phyloP scores from a whole-genome alignment of 2,888 invertebrate genomes.

The Standfussiana lucernea region DNA sequence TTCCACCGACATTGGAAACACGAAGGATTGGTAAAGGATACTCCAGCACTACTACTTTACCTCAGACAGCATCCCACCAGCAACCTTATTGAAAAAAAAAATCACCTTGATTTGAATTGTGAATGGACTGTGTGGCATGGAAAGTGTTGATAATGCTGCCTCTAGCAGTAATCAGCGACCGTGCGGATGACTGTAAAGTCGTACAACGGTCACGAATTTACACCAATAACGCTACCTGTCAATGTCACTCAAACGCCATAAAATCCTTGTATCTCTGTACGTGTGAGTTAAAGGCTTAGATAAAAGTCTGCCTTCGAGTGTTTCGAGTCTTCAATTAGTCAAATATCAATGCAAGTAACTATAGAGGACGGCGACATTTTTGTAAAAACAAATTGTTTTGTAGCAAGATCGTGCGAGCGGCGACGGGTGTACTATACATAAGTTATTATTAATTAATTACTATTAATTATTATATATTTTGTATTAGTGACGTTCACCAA shows the following conservation, averaged over 20 bases:
- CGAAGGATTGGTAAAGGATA: not conserved
- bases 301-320: constrained; percentile 13
- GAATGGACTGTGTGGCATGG: not conserved
- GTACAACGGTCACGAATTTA: not conserved
- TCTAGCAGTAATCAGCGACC: not conserved
- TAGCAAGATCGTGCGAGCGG: constrained; percentile 68
- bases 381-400: constrained; percentile 74
- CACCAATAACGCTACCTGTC: not conserved
- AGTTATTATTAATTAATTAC: constrained; percentile 82
- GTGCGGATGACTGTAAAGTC: not conserved
- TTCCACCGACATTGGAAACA: not conserved
- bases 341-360: constrained; percentile 54
- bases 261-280: not conserved
- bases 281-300: constrained; percentile 28
- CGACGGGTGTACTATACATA: constrained; percentile 79
- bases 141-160: not conserved
- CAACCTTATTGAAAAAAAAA: not conserved
- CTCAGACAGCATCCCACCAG: not conserved
- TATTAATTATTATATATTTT: constrained; percentile 83
- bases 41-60: not conserved
- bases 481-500: constrained; percentile 86
- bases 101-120: not conserved
- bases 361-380: constrained; percentile 73
- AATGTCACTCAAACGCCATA: not conserved
- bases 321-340: constrained; percentile 11